Evolutionary conservation across 2,113 vertebrate species (phyloP), one percentile per base, ranked within the genome.

Genomic region (Megaleporinus macrocephalus): DNA sequence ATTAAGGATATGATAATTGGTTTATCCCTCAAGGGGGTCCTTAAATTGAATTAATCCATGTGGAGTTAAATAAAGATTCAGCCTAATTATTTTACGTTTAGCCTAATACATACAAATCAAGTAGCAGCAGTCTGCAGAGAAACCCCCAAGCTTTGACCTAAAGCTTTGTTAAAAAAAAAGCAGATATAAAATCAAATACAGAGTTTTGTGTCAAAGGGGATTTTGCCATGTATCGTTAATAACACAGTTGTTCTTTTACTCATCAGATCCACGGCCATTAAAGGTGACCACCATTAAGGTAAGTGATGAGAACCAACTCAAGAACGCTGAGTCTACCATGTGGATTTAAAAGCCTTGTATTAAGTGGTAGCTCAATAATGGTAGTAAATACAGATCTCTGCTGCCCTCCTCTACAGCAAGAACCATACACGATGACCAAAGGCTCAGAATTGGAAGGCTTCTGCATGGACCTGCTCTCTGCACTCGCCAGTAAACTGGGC

Each of bases 391-490:
- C 36, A 22, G 30, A 63, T 4, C 59, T 51, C 24, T n/a, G 49
- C 47, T 51, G 11, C 59, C 14, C 36, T 72, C 57, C 2, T 66
- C 61, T 55, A 59, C 87, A 97, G 96, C 89, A 95, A 63, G 94
- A 96, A 0, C 96, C 96, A 0, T 97, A 95, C 5, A 88, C 88
- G 26, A 96, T 96, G 94, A 88, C 87, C 66, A 86, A 83, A 22
- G 93, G 90, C 0, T 87, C 91, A 0, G 93, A 93, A 29, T 88
- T 96, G 79, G 96, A 97, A 79, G 96, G 96, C 0, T 97, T 90
- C 91, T 97, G 95, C 86, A 91, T 97, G 0, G 96, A 97, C 10
- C 73, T 97, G 85, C 87, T 96, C 30, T 82, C 86, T 0, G 88
- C 91, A 0, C 91, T 97, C 0, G 88, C 96, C 3, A 86, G 88